Evolutionary conservation across 2,797 vertebrate genomes (phyloP).

Genomic region (Mormyrops boulengeri): DNA sequence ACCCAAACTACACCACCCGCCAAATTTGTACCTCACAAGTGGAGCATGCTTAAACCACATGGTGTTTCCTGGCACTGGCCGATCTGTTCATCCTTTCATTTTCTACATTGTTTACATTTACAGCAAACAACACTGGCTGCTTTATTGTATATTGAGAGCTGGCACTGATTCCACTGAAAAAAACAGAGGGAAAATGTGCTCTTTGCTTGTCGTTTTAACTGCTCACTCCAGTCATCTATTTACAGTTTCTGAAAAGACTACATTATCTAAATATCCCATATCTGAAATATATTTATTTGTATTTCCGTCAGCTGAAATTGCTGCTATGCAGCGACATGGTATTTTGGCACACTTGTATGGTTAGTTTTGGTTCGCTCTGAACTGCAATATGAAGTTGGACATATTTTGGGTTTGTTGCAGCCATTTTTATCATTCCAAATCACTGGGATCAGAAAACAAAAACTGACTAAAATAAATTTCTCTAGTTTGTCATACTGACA

Average conservation of each 20-base stretch:
- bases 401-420: not conserved
- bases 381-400: not conserved
- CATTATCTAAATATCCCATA: not conserved
- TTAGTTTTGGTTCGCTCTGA: not conserved
- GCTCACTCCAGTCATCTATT: not conserved
- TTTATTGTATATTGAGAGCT: not conserved
- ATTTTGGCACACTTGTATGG: not conserved
- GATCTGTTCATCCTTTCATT: not conserved
- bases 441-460: not conserved
- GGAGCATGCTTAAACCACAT: not conserved
- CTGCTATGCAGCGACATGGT: not conserved
- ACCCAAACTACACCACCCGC: not conserved
- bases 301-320: not conserved
- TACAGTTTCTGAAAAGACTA: not conserved
- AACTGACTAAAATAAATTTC: not conserved
- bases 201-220: not conserved
- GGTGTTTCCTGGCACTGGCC: not conserved
- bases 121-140: not conserved
- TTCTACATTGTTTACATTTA: not conserved
- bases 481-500: not conserved
- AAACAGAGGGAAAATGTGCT: not conserved
- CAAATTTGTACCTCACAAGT: not conserved
- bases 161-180: not conserved
- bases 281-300: not conserved
- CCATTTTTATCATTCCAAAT: not conserved